Conservation (phyloP, 1,140 invertebrate species). For the Adelges cooleyi region DNA sequence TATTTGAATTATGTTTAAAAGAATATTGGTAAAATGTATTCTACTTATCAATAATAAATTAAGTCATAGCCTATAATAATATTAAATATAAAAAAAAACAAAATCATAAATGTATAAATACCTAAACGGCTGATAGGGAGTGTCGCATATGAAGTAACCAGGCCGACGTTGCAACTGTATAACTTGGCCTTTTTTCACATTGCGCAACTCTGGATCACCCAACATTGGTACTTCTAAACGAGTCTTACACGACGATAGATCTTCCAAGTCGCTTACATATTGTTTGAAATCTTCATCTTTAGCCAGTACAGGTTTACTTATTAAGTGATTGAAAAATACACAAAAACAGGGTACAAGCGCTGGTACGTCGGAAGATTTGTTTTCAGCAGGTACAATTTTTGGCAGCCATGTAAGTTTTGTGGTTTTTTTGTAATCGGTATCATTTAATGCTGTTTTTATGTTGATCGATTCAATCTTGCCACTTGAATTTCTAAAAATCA, state of each 20-base stretch:
- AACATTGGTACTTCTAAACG: slow-evolving; percentile 60
- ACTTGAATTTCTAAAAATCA: slow-evolving; percentile 38
- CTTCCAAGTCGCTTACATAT: slow-evolving; percentile 62
- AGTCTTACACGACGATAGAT: slow-evolving; percentile 45
- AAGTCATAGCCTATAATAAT: no score
- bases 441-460: slow-evolving; percentile 70
- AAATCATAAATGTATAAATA: slow-evolving; percentile 1
- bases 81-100: no score
- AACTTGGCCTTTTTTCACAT: slow-evolving; percentile 83
- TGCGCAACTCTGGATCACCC: slow-evolving; percentile 74
- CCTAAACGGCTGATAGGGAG: slow-evolving; percentile 48
- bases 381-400: slow-evolving; percentile 48
- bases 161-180: slow-evolving; percentile 84
- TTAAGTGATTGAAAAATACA: slow-evolving; percentile 93
- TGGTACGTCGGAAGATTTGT: slow-evolving; percentile 27
- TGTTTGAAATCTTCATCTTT: slow-evolving; percentile 98
- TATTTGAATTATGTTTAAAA: no score
- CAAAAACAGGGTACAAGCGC: slow-evolving; percentile 66
- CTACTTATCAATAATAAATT: no score
- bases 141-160: slow-evolving; percentile 89
- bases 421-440: slow-evolving; percentile 92
- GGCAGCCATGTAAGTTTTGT: slow-evolving; percentile 91
- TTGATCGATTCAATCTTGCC: slow-evolving; percentile 60
- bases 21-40: no score
- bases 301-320: slow-evolving; percentile 79